phyloP scores from a whole-genome alignment of 2,113 vertebrate species.

The Mugil cephalus region DNA sequence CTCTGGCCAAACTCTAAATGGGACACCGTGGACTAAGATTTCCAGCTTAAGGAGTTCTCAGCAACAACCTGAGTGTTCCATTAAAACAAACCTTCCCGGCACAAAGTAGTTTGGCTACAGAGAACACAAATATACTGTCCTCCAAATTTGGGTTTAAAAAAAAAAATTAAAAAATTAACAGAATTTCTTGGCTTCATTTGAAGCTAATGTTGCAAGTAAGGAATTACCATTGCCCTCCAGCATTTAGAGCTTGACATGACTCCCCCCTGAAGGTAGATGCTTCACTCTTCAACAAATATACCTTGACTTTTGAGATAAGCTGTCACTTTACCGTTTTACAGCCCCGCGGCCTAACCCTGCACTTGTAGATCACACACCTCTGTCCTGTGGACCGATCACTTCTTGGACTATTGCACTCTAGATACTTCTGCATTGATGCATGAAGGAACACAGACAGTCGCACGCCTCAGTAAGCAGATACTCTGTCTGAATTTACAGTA shows the following conservation, averaged over 20 bases:
- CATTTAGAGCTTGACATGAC: constrained; percentile 4
- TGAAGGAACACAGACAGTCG: not conserved
- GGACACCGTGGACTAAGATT: not conserved
- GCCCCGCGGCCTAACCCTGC: not conserved
- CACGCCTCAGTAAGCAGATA: not conserved
- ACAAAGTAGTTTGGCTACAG: no score
- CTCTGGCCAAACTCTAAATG: no score
- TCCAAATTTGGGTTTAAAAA: no score
- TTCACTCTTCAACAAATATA: constrained; percentile 8
- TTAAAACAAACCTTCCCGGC: no score
- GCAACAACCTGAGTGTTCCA: no score
- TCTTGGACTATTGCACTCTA: not conserved
- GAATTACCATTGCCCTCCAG: not conserved
- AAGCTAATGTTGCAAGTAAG: not conserved
- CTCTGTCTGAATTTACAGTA: constrained; percentile 4
- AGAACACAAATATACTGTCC: no score
- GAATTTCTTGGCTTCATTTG: no score
- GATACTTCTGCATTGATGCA: not conserved
- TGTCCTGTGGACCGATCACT: not conserved
- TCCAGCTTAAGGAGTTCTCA: no score
- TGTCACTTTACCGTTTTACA: constrained; percentile 32
- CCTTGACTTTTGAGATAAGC: constrained; percentile 47
- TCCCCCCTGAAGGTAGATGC: not conserved
- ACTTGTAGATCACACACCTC: not conserved
- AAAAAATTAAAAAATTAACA: no score